Conservation (phyloP, 1,140 invertebrate species). For the Odontomachus brunneus region DNA sequence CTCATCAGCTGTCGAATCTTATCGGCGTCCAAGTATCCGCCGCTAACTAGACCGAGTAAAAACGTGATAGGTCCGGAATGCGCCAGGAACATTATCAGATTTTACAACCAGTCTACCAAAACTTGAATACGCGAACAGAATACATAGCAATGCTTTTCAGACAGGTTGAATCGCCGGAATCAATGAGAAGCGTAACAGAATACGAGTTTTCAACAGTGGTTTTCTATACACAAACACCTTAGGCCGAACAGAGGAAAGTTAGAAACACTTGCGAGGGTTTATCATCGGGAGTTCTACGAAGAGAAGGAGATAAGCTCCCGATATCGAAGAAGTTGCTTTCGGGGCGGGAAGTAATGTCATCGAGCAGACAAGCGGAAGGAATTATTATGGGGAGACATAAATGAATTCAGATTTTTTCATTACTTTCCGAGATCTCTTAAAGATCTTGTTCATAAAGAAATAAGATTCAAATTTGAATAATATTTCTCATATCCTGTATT, state of each 20-base stretch:
- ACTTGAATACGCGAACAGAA: neutral
- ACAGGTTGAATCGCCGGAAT: constrained; percentile 16
- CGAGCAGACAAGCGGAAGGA: neutral
- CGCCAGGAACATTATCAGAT: neutral
- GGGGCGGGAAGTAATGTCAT: constrained; percentile 3
- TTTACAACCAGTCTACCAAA: constrained; percentile 20
- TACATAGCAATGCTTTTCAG: neutral
- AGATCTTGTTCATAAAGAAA: neutral
- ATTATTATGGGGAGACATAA: constrained; percentile 11
- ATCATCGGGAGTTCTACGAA: neutral
- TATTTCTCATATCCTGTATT: no score
- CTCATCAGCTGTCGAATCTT: neutral
- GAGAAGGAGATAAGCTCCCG: constrained; percentile 17
- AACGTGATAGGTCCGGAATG: neutral
- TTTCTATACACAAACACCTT: constrained; percentile 39
- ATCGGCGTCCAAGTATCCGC: constrained; percentile 1
- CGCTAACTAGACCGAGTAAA: neutral
- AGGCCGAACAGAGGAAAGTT: constrained; percentile 20
- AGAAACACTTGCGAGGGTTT: constrained; percentile 36
- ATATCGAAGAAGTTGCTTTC: constrained; percentile 30
- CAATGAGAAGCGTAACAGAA: constrained; percentile 27
- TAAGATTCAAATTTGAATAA: no score
- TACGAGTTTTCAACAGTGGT: constrained; percentile 11
- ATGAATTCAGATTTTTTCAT: constrained; percentile 24
- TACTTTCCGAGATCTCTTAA: neutral